Base-by-base conservation (phyloP, 1,140 invertebrate species). In the Drosophila lacertosa region DNA sequence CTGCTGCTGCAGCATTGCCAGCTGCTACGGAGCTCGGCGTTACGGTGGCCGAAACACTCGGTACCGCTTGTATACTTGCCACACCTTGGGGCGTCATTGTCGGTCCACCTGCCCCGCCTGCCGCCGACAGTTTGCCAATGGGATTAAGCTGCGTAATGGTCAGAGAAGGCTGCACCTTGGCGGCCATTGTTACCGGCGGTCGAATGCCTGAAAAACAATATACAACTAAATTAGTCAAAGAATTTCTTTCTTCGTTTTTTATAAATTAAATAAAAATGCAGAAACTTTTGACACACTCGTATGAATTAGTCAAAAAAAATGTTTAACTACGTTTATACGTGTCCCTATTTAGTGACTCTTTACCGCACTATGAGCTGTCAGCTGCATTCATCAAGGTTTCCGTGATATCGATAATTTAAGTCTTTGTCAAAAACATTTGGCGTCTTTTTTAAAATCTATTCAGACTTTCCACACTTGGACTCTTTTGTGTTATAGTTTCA, bases 101-200 rank as follows among this genome's bases (percentile, higher is more conserved):
- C 22, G 77, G 29, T 2, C 73, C 48, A 5, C 63, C 48, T 2
- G 55, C 11, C 6, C 47, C 48, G n/a, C 62, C 53, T 1, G 60
- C 37, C 0, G 86, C 29, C 3, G 90, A 74, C 7, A 91, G 32
- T 20, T 91, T 91, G 3, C 82, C 71, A 20, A 91, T 78, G 3
- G 82, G 88, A 65, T 89, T 90, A 9, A 91, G 42, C 29, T 91
- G 90, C 0, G 90, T 91, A 3, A 91, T 91, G 0, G 90, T 91
- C 42, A 91, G 29, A n/a, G 90, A 91, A 2, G 90, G 89, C 57
- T 91, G 90, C 13, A 83, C 88, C 44, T 91, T 91, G 9, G 89
- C 74, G 4, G 86, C 79, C 84, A 91, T 90, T 4, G 90, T 90
- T 4, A 91, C 89, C 1, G 89, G 88, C 3, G 88, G 80, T 22